A percentile compares a stretch with the other conserved stretches of the same genome.
These are phyloP conservation scores for Zhengitettix transpicula DNA, from an alignment of 2,888 invertebrate genomes.

Conservation along the genomic window DNA sequence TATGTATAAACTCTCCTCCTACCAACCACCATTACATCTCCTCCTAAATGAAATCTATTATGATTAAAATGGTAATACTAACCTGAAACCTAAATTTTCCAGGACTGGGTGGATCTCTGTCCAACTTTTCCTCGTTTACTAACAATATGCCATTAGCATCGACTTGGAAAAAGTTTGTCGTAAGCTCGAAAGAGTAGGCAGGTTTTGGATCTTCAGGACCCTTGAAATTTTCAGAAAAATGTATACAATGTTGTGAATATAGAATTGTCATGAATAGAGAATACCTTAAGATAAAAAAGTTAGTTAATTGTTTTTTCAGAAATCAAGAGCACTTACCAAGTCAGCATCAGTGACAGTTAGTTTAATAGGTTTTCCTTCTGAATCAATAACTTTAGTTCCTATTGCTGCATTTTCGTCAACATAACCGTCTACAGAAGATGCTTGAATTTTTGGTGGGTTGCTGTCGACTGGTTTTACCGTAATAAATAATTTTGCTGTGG, in stretches of 20 bases:
- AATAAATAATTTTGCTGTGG: conserved; percentile 66
- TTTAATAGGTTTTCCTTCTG: conserved; percentile 44
- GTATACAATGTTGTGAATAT: too few relatives aligned
- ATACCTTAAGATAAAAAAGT: too few relatives aligned
- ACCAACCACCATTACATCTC: too few relatives aligned
- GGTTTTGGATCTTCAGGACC: conserved; percentile 64
- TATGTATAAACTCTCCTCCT: neutral
- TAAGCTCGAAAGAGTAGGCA: conserved; percentile 65
- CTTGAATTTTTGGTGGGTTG: conserved; percentile 61
- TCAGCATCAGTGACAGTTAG: conserved; percentile 71
- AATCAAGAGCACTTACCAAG: conserved; percentile 39
- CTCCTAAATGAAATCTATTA: too few relatives aligned
- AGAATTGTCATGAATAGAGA: too few relatives aligned
- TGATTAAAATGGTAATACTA: conserved; percentile 6
- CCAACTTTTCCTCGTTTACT: conserved; percentile 68
- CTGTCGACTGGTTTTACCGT: conserved; percentile 75
- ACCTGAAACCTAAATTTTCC: conserved; percentile 73
- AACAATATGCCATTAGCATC: conserved; percentile 49
- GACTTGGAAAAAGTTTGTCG: conserved; percentile 55
- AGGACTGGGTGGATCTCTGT: conserved; percentile 72
- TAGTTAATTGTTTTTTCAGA: too few relatives aligned
- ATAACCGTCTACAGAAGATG: conserved; percentile 54
- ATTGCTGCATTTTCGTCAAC: conserved; percentile 74
- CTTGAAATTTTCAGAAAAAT: conserved; percentile 28
- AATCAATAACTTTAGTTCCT: conserved; percentile 63